A percentile compares a stretch with the other conserved stretches of the same genome.
These are phyloP conservation scores for Hydractinia symbiolongicarpus DNA, from an alignment of 30 jellyfish, hydroid and myxozoan genomes.

Conservation along the genomic window DNA sequence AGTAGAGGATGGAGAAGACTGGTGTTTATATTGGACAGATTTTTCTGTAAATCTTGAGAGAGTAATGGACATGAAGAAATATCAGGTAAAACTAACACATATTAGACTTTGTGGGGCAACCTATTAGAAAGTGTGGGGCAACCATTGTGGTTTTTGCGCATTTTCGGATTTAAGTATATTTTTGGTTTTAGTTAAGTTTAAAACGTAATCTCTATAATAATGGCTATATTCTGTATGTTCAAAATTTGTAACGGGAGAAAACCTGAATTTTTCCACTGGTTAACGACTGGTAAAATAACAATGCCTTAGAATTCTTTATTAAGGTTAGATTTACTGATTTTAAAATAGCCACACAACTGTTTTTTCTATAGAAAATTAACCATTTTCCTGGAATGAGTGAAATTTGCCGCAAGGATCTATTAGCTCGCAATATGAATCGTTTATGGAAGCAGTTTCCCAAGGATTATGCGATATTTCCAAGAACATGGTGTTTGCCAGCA, in stretches of 20 bases:
- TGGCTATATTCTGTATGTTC: no score
- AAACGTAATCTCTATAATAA: no score
- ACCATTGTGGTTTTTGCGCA: no score
- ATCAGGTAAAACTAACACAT: slow-evolving; percentile 47
- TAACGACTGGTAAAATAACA: no score
- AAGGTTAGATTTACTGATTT: background rate
- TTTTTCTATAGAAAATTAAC: slow-evolving; percentile 61
- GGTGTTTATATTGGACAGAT: slow-evolving; percentile 83
- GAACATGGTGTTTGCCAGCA: slow-evolving; percentile 99
- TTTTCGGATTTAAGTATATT: no score
- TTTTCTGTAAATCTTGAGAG: slow-evolving; percentile 84
- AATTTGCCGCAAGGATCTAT: slow-evolving; percentile 81
- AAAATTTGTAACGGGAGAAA: no score
- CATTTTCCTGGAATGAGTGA: slow-evolving; percentile 99
- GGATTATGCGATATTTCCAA: slow-evolving; percentile 86
- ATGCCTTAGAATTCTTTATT: no score
- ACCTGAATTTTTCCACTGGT: no score
- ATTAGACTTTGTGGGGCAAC: no score
- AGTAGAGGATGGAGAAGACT: slow-evolving; percentile 89
- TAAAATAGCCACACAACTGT: background rate
- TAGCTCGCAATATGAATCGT: slow-evolving; percentile 93
- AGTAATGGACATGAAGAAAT: slow-evolving; percentile 85
- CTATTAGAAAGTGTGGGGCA: no score
- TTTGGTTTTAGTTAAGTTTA: no score
- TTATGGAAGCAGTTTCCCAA: slow-evolving; percentile 94